Base-by-base conservation (phyloP, 2,113 vertebrate species). In the Bombycilla garrulus region DNA sequence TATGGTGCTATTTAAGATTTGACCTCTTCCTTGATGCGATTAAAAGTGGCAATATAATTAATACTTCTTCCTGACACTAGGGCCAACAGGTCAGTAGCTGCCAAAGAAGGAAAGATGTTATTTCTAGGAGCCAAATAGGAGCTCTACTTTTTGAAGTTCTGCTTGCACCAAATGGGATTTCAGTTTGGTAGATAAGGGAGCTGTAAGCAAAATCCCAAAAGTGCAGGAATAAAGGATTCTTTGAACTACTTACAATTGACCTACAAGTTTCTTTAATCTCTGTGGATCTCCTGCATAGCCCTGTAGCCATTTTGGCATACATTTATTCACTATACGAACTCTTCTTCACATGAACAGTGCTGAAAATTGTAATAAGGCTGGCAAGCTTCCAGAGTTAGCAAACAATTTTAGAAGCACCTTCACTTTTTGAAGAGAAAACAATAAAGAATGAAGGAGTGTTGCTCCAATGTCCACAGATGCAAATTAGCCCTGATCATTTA, bases 401-500 rank as follows among this genome's bases (percentile, higher is more conserved):
- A 73, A 86, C 23, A 1, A 0, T 47, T 90, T 56, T 60, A 78
- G 64, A 78, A 92, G 15, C 26, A 71, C 36, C 60, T 83, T 90
- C 51, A 36, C 6, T 92, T 44, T 85, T 90, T 74, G 64, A 88
- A 86, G n/a, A 81, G 23, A 24, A 88, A 94, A 80, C 42, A 70
- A 35, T 44, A 66, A 85, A 61, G 58, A 80, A 69, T 38, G 92
- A 92, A 91, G 72, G 65, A 95, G 62, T 91, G 54, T 82, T 57
- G 69, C 50, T 92, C 8, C 93, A 70, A 77, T 92, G 71, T 66
- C 67, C 60, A 90, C 29, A 36, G 64, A 92, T 81, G 29, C 67
- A 95, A 90, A 88, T 93, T 71, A 86, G 60, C 64, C 48, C 56
- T 82, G 85, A 90, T 92, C 79, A 48, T 78, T 96, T 94, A 90